Evolutionary conservation across 2,113 vertebrate genomes (phyloP).

Genomic region (Corvus cornix): DNA sequence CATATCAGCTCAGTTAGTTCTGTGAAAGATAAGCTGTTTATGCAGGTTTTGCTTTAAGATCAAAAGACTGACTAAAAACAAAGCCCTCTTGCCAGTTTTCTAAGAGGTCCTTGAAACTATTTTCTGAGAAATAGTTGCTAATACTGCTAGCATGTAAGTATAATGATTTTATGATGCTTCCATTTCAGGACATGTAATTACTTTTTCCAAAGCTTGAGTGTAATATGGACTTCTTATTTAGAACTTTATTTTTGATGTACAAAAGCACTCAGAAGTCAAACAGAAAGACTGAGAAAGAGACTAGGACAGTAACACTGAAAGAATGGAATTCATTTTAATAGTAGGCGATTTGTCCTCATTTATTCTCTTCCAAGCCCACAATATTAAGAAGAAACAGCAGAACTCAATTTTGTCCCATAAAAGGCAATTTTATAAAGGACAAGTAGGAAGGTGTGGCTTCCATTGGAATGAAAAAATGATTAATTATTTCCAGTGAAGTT

Average conservation of each 20-base stretch:
- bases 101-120: neutral
- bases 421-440: neutral
- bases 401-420: neutral
- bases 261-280: conserved; percentile 5
- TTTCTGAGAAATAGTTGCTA: neutral
- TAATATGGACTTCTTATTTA: neutral
- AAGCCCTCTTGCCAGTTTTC: neutral
- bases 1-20: neutral
- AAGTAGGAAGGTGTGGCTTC: neutral
- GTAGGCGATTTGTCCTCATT: neutral
- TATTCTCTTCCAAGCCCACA: conserved; percentile 13
- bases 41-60: neutral
- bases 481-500: neutral
- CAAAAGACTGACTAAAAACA: neutral
- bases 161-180: neutral
- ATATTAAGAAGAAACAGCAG: neutral
- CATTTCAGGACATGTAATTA: neutral
- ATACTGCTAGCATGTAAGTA: neutral
- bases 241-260: neutral
- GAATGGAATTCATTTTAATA: neutral
- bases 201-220: neutral
- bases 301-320: neutral
- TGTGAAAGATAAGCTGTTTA: neutral
- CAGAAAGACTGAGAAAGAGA: neutral
- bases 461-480: neutral